These are phyloP conservation scores for Seira sanloemensis DNA, from an alignment of 2,888 invertebrate genomes.

Conservation along the genomic window DNA sequence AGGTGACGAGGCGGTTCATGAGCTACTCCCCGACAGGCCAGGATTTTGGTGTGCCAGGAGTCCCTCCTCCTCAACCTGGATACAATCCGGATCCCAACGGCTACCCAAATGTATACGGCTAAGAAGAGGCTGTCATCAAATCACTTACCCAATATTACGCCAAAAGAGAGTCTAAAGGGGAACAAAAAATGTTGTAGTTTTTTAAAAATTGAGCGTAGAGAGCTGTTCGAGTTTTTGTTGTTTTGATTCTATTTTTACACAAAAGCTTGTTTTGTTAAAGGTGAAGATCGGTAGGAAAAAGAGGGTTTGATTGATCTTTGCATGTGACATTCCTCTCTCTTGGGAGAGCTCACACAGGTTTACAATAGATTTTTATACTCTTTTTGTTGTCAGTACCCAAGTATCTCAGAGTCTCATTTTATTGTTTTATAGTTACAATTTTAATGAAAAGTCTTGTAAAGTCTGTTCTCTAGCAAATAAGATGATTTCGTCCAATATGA, in stretches of 20 bases:
- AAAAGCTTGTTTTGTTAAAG: neutral
- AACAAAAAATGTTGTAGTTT: neutral
- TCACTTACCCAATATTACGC: neutral
- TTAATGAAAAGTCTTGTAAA: neutral
- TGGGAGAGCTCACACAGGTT: neutral
- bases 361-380: neutral
- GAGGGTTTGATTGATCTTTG: neutral
- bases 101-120: constrained; percentile 37
- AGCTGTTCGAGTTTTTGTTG: neutral
- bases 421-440: neutral
- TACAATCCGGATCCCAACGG: constrained; percentile 44
- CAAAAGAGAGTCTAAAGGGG: neutral
- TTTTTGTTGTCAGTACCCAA: neutral
- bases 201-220: neutral
- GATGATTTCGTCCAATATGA: too few relatives aligned
- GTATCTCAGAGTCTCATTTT: neutral
- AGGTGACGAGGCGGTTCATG: constrained; percentile 67
- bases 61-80: neutral
- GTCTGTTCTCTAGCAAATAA: neutral
- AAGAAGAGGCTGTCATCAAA: neutral
- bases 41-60: constrained; percentile 8
- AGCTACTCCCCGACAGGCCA: constrained; percentile 34
- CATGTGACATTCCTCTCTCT: neutral
- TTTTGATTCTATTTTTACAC: neutral
- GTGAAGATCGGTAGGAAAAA: neutral